These are phyloP conservation scores for Thalpophila matura DNA, from an alignment of 2,888 invertebrate species.

Conservation along the genomic window DNA sequence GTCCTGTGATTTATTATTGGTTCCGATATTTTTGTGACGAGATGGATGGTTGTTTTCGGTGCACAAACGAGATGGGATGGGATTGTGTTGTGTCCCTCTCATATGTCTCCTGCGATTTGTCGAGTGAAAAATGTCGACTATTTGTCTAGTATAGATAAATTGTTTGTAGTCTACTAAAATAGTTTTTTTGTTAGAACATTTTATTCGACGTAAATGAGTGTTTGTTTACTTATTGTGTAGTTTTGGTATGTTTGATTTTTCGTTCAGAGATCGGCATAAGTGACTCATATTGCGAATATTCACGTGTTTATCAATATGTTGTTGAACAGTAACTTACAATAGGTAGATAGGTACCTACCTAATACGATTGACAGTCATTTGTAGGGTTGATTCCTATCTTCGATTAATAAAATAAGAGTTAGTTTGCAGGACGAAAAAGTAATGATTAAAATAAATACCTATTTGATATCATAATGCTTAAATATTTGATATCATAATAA, in stretches of 20 bases:
- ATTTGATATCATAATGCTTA: conserved; percentile 25
- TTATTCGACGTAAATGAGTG: conserved; percentile 1
- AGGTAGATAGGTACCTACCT: too few species aligned
- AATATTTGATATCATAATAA: conserved; percentile 24
- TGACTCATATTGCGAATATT: too few species aligned
- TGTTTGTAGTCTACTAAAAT: conserved; percentile 5
- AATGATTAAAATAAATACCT: conserved; percentile 22
- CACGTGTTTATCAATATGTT: too few species aligned
- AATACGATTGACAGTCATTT: too few species aligned
- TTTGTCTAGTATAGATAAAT: conserved; percentile 29
- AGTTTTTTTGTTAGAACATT: conserved; percentile 2
- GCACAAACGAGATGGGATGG: conserved; percentile 64
- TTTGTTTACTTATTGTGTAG: background rate
- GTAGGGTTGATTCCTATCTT: too few species aligned
- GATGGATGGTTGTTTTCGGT: conserved; percentile 77
- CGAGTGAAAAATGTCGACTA: conserved; percentile 40
- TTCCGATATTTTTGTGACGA: conserved; percentile 71
- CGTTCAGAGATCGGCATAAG: too few species aligned
- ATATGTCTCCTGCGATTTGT: conserved; percentile 47
- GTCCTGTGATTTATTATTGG: conserved; percentile 77
- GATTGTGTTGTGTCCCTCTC: conserved; percentile 58
- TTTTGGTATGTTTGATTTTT: background rate
- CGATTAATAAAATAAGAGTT: background rate
- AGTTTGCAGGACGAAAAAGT: too few species aligned
- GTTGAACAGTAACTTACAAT: too few species aligned